Evolutionary conservation across 1,140 invertebrate species (phyloP), one percentile per base, ranked within the genome.

Genomic region (Tachypleus tridentatus): DNA sequence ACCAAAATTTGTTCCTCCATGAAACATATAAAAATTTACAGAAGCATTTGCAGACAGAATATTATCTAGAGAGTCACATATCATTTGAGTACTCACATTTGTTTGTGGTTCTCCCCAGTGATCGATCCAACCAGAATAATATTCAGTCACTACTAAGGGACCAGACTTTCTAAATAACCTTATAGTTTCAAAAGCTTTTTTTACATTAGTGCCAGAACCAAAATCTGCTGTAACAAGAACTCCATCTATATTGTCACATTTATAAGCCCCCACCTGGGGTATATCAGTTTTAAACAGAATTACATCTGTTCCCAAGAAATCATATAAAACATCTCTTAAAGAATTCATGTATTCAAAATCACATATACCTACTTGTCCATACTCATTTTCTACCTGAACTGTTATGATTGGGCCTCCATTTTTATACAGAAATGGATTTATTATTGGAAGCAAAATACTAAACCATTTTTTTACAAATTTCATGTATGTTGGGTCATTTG

Each of bases 151-250:
- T 7, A 76, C 72, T 6, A 74, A 59, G 9, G 76, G 76, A 0
- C 75, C 76, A 10, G 60, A 49, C 1, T 68, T 68, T 64, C 73
- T 70, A 63, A 73, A 69, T 29, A 62, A 50, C 29, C 75, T 61
- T 57, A 74, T 71, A 0, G 65, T 58, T 51, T 61, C 56, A 63
- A 76, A 76, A 11, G 66, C 58, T 52, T 64, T 52, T 8, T 47
- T 58, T 8, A 64, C 69, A 56, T 72, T 57, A n/a, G 10, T 29
- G 10, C 52, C 59, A 6, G 60, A n/a, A 8, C 87, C 88, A 75
- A 91, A 91, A 72, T 91, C 87, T 60, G 89, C 78, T 3, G 87
- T 89, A 3, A 85, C 81, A 64, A 87, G 83, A 10, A 82, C 83
- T 4, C 77, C 82, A 4, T 81, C 74, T 52, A 88, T 80, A 53